Evolutionary conservation across 1,140 invertebrate genomes (phyloP).

Genomic region (Drosophila burlai): DNA sequence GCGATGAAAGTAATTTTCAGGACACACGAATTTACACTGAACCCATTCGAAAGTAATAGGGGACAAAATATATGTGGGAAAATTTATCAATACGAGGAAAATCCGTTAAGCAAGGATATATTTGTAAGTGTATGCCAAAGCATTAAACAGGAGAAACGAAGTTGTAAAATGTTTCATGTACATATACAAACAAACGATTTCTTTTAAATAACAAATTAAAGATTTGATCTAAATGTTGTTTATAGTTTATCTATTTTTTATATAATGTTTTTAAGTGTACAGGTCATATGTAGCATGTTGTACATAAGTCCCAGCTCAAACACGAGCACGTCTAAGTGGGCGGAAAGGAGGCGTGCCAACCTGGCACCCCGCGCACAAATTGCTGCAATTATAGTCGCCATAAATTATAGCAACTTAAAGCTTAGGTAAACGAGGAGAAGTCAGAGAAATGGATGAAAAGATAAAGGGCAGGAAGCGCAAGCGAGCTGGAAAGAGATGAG

Average conservation of each 20-base stretch:
- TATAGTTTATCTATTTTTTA: no score
- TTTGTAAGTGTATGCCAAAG: no score
- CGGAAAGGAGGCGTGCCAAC: background rate
- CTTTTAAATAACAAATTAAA: no score
- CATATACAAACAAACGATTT: no score
- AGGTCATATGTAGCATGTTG: conserved; percentile 45
- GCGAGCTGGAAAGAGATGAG: conserved; percentile 15
- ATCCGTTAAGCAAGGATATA: no score
- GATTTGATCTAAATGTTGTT: background rate
- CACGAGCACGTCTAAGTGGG: conserved; percentile 34
- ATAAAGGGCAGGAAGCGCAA: conserved; percentile 5
- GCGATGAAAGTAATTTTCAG: conserved; percentile 34
- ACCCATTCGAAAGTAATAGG: background rate
- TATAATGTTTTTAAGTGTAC: background rate
- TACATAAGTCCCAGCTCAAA: conserved; percentile 58
- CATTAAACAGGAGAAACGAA: no score
- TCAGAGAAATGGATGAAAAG: conserved; percentile 2
- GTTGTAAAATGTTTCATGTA: no score
- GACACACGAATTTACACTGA: background rate
- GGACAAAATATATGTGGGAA: fast-evolving
- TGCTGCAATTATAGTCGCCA: conserved; percentile 81
- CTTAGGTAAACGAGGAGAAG: conserved; percentile 6
- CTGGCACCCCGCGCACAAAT: conserved; percentile 54
- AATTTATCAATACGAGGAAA: no score
- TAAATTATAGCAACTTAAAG: conserved; percentile 69